A percentile compares a stretch with the other conserved stretches of the same genome.
Conservation (phyloP, 2,888 invertebrate species). For the Meloe dianella region DNA sequence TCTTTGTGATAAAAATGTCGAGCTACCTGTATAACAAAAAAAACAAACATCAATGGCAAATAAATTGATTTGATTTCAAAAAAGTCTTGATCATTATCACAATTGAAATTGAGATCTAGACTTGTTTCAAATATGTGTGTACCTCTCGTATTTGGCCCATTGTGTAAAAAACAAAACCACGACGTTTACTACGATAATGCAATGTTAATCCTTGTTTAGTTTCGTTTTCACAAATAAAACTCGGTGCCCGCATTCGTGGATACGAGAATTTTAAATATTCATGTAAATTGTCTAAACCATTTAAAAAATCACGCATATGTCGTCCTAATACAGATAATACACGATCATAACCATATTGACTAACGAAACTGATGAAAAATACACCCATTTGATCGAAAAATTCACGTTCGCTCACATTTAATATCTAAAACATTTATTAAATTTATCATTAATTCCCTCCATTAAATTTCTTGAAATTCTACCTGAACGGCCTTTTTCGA, state of each 20-base stretch:
- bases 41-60: too few species aligned
- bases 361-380: constrained; percentile 91
- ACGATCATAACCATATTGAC: constrained; percentile 93
- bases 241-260: constrained; percentile 89
- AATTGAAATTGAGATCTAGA: too few species aligned
- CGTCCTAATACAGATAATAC: constrained; percentile 89
- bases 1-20: constrained; percentile 94
- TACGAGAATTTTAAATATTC: constrained; percentile 97
- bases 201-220: constrained; percentile 89
- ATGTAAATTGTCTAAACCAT: constrained; percentile 94
- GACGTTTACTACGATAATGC: constrained; percentile 90
- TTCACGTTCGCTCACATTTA: constrained; percentile 85
- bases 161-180: constrained; percentile 95
- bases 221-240: constrained; percentile 97
- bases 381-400: constrained; percentile 96
- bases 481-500: constrained; percentile 88
- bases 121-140: constrained; percentile 38
- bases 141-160: constrained; percentile 94
- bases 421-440: too few species aligned
- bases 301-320: constrained; percentile 94
- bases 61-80: not conserved
- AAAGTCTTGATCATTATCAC: not conserved
- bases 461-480: constrained; percentile 40
- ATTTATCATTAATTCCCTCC: too few species aligned
- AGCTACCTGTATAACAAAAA: constrained; percentile 70